Evolutionary conservation across 1,140 invertebrate genomes (phyloP).

Genomic region (Nasonia giraulti): DNA sequence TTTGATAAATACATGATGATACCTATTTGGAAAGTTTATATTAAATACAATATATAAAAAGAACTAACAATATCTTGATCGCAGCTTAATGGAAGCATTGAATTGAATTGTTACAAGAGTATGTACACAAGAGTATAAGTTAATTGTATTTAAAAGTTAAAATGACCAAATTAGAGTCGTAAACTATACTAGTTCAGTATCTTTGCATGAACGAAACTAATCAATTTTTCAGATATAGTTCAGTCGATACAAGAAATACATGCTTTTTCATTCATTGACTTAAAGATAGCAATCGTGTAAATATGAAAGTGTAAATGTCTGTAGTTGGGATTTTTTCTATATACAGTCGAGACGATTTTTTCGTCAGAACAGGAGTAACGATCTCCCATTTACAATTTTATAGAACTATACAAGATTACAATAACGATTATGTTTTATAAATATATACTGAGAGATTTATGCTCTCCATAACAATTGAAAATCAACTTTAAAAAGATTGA

Average conservation of each 20-base stretch:
- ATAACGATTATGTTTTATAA: too few relatives aligned
- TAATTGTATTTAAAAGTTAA: too few relatives aligned
- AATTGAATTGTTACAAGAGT: too few relatives aligned
- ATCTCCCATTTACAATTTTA: neutral
- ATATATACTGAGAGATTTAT: neutral
- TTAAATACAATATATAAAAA: too few relatives aligned
- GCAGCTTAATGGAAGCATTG: too few relatives aligned
- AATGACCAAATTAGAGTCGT: too few relatives aligned
- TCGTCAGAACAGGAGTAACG: neutral
- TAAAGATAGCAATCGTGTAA: neutral
- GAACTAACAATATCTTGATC: too few relatives aligned
- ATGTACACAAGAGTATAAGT: too few relatives aligned
- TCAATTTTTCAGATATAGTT: neutral
- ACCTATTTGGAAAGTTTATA: too few relatives aligned
- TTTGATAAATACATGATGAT: too few relatives aligned
- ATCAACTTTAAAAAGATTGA: neutral
- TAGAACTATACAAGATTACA: neutral
- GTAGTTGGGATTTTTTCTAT: neutral
- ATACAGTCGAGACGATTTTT: neutral
- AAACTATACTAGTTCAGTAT: too few relatives aligned
- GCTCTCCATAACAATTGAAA: neutral
- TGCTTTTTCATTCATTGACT: neutral
- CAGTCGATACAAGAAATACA: neutral
- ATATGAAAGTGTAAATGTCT: neutral
- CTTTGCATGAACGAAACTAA: neutral